A percentile compares a stretch with the other conserved stretches of the same genome.
Conservation (phyloP, 2,888 invertebrate genomes). For the Ferrisia virgata region DNA sequence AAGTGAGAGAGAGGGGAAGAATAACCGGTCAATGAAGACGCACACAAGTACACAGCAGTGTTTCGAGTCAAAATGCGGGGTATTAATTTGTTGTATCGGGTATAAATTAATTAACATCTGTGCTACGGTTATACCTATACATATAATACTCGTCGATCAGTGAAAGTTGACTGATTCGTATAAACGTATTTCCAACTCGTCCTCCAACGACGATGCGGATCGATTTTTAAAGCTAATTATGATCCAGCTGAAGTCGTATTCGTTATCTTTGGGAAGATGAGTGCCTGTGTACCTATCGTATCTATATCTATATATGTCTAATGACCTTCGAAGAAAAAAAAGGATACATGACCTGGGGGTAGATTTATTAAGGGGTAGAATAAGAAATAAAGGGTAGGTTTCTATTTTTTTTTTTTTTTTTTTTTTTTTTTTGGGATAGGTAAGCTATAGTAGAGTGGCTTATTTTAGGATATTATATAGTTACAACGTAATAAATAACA, state of each 20-base stretch:
- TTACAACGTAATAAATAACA: not conserved
- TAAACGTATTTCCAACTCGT: not conserved
- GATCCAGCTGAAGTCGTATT: not conserved
- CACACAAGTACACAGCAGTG: not conserved
- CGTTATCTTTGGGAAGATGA: no score
- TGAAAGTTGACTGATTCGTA: not conserved
- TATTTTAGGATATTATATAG: not conserved
- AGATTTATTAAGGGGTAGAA: not conserved
- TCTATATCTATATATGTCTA: no score
- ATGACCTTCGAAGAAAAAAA: not conserved
- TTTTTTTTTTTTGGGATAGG: not conserved
- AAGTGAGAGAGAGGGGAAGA: not conserved
- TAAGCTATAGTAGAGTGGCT: not conserved
- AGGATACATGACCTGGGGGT: not conserved
- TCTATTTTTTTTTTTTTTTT: no score
- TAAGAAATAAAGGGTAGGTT: not conserved
- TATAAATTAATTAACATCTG: slow-evolving; percentile 4
- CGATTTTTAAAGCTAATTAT: not conserved
- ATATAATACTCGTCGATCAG: not conserved
- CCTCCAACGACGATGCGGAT: not conserved
- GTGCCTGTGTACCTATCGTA: no score
- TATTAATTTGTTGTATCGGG: not conserved
- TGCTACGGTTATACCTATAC: not conserved
- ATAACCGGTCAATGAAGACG: not conserved
- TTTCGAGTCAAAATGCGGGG: not conserved